Conservation (phyloP, 2,797 vertebrate genomes). For the Pipistrellus pygmaeus region DNA sequence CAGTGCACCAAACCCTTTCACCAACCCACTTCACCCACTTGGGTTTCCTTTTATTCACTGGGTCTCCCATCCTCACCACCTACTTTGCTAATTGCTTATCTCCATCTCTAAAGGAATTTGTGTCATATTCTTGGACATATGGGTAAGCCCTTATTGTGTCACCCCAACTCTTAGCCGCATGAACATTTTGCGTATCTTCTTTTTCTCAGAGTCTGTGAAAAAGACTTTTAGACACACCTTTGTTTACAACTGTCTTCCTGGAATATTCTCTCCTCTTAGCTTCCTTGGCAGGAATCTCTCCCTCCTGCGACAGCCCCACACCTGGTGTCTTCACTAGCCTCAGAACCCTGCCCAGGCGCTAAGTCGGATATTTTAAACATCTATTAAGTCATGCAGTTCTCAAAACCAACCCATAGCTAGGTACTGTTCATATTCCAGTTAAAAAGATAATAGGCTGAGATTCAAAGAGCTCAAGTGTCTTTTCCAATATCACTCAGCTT, state of each 20-base stretch:
- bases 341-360: not conserved
- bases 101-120: not conserved
- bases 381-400: not conserved
- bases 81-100: not conserved
- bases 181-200: not conserved
- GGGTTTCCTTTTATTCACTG: not conserved
- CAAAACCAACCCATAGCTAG: not conserved
- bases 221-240: not conserved
- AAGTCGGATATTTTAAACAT: not conserved
- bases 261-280: not conserved
- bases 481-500: not conserved
- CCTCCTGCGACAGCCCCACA: not conserved
- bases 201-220: not conserved
- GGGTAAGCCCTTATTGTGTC: not conserved
- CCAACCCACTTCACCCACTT: not conserved
- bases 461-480: not conserved
- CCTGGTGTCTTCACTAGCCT: not conserved
- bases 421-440: not conserved
- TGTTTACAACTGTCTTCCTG: not conserved
- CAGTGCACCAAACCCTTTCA: not conserved
- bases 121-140: not conserved
- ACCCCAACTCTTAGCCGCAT: not conserved
- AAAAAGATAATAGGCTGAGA: not conserved
- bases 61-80: not conserved
- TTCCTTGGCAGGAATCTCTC: not conserved